Base-by-base conservation (phyloP, 2,113 vertebrate genomes). In the Lontra canadensis region DNA sequence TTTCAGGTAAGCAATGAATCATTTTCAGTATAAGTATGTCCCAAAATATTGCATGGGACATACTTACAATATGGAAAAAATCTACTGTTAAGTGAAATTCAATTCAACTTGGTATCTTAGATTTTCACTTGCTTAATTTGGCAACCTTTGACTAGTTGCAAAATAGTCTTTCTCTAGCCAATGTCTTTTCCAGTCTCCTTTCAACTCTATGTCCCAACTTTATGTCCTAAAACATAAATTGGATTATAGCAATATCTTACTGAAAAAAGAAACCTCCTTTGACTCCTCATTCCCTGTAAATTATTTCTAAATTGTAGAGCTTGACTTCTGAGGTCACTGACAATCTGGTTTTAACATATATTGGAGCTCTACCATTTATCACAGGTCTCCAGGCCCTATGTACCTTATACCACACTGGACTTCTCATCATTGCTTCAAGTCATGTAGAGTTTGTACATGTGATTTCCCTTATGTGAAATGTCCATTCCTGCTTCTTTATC, bases 91-190 rank as follows among this genome's bases (percentile, higher is more conserved):
- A 65, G 7, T 80, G 49, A 81, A 57, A 80, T 81, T 67, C 2
- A 67, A 47, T 44, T 93, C 79, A 74, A 42, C 6, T 49, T 11
- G 0, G 10, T 10, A 36, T 87, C 59, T 20, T 85, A 42, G 55
- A 65, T 90, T 85, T 95, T 90, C 55, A 94, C 61, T 90, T 90
- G 15, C 47, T 95, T 26, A 65, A 82, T 87, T 55, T 52, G 57
- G 8, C 15, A 95, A 81, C 25, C 3, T 18, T 83, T 82, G 36
- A 78, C n/a, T 78, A 88, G 93, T 5, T 78, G 9, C 20, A 49
- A 90, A 71, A 57, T 12, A 67, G 21, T 82, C 18, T 59, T 84
- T 67, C 13, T 55, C 47, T 90, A 87, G 91, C 8, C 39, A 78
- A 26, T 69, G 21, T 69, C 18, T 3, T 87, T n/a, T 90, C 21